Conservation (phyloP, 2,113 vertebrate genomes). For the Plectropomus leopardus region DNA sequence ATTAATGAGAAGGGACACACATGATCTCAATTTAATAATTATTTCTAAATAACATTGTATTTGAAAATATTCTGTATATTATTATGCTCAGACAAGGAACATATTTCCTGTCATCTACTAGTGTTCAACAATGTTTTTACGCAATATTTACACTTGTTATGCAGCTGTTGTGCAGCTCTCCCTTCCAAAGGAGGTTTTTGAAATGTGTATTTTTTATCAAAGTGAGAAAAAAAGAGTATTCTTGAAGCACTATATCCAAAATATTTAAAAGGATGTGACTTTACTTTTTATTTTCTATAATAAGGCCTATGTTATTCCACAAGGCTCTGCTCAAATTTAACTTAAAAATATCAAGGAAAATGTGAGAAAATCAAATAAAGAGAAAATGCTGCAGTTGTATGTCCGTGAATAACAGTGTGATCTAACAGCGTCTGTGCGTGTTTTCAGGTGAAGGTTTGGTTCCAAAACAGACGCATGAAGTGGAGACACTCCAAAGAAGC, state of each 20-base stretch:
- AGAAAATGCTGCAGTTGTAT: neutral
- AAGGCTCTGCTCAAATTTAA: neutral
- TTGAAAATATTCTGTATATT: neutral
- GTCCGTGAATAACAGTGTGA: neutral
- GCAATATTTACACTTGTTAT: neutral
- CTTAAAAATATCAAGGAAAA: neutral
- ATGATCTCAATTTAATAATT: neutral
- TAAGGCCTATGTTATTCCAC: neutral
- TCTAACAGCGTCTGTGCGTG: neutral
- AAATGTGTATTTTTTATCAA: neutral
- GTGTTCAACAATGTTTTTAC: neutral
- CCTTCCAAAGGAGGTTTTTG: neutral
- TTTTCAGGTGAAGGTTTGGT: constrained; percentile 96
- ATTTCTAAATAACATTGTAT: neutral
- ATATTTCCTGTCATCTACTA: neutral
- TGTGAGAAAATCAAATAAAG: neutral
- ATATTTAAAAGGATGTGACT: neutral
- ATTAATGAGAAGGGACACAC: neutral
- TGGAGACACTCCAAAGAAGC: constrained; percentile 99
- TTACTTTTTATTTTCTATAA: neutral
- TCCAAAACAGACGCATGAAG: constrained; percentile 98
- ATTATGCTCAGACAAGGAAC: too few relatives aligned
- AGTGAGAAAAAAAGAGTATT: neutral
- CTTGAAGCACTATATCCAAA: neutral
- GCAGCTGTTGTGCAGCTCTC: neutral